Percentiles rank a stretch among this genome's conserved stretches.
Conservation (phyloP, 2,113 vertebrate species). For the Neogobius melanostomus region DNA sequence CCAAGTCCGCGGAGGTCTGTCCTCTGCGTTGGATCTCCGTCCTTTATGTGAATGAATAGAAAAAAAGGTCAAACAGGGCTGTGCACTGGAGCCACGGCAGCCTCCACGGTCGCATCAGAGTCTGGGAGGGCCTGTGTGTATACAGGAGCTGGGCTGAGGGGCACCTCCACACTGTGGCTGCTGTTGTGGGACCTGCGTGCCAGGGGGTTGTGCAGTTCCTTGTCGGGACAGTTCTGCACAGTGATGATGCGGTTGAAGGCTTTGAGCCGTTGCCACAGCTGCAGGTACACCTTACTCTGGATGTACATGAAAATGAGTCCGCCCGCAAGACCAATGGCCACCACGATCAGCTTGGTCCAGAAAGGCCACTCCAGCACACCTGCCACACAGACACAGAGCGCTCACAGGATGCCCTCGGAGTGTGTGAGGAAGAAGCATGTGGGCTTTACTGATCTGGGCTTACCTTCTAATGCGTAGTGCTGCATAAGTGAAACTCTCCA, state of each 20-base stretch:
- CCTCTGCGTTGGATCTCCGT: not conserved
- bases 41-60: not conserved
- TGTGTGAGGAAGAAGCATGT: slow-evolving; percentile 12
- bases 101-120: slow-evolving; percentile 72
- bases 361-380: slow-evolving; percentile 96
- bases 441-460: slow-evolving; percentile 47
- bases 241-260: slow-evolving; percentile 98
- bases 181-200: slow-evolving; percentile 62
- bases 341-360: slow-evolving; percentile 96
- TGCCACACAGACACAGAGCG: slow-evolving; percentile 47
- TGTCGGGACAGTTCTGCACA: slow-evolving; percentile 96
- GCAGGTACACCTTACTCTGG: slow-evolving; percentile 94
- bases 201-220: slow-evolving; percentile 80
- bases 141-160: slow-evolving; percentile 56
- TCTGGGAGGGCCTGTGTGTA: slow-evolving; percentile 68
- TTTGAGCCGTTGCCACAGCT: slow-evolving; percentile 94
- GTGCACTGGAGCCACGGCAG: slow-evolving; percentile 64
- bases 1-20: not conserved
- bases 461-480: slow-evolving; percentile 61
- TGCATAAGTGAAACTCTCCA: slow-evolving; percentile 68
- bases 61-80: slow-evolving; percentile 81
- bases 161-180: slow-evolving; percentile 77
- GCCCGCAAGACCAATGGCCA: slow-evolving; percentile 88
- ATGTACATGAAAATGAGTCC: slow-evolving; percentile 98
- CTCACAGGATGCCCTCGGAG: slow-evolving; percentile 9